Percentiles rank a stretch among this genome's conserved stretches.
phyloP scores from a whole-genome alignment of 2,113 vertebrate species.

The Eubucco bourcierii region DNA sequence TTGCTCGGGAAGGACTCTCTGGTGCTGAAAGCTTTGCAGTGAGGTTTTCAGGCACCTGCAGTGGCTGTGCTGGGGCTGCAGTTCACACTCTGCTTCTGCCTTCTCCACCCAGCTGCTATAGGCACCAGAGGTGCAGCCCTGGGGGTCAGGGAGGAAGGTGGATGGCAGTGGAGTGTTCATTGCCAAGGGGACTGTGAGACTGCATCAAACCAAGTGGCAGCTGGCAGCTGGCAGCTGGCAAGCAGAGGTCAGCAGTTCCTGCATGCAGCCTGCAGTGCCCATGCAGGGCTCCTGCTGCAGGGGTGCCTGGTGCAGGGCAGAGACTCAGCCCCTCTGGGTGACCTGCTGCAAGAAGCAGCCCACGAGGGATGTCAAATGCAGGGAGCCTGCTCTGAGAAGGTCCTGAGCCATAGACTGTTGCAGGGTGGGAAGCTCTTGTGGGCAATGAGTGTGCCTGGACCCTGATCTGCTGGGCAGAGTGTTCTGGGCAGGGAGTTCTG shows the following conservation, averaged over 20 bases:
- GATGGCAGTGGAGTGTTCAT: background rate
- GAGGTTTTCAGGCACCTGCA: background rate
- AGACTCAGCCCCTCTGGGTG: background rate
- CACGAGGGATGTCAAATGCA: background rate
- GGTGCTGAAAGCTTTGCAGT: background rate
- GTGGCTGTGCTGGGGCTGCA: background rate
- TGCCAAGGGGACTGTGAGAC: background rate
- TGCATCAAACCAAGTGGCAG: background rate
- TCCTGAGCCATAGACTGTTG: background rate
- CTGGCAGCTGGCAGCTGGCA: background rate
- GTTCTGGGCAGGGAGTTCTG: no score
- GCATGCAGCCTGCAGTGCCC: rapidly evolving
- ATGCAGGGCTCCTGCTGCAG: background rate
- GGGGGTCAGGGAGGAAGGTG: background rate
- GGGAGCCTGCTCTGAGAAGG: background rate
- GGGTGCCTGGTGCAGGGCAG: background rate
- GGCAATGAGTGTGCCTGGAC: rapidly evolving
- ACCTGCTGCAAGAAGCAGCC: background rate
- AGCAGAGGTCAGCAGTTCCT: background rate
- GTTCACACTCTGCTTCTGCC: background rate
- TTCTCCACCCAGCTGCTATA: background rate
- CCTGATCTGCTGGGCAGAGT: background rate
- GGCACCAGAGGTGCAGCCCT: rapidly evolving
- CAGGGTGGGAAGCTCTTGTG: background rate
- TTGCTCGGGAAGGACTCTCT: background rate